These are phyloP conservation scores for Latrodectus geometricus DNA, from an alignment of 1,140 invertebrate genomes.

Conservation along the genomic window DNA sequence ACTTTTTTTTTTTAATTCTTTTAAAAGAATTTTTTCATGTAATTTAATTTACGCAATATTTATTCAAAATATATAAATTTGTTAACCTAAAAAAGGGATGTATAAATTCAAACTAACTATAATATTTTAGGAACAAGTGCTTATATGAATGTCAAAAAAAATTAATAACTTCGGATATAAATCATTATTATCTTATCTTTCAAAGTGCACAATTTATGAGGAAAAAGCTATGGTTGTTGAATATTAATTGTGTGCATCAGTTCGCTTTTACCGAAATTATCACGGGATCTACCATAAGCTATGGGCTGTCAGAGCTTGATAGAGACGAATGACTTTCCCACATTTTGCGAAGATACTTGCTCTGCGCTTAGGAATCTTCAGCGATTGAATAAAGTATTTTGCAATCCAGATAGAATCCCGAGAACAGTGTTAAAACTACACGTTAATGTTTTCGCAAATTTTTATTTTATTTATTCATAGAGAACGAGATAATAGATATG, in stretches of 20 bases:
- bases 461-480: no score
- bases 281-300: conserved; percentile 40
- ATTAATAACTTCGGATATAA: no score
- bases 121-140: no score
- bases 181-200: no score
- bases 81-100: no score
- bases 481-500: no score
- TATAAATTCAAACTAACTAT: no score
- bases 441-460: conserved; percentile 26
- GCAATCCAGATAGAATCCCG: not conserved
- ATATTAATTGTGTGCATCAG: conserved; percentile 54
- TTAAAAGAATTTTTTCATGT: no score
- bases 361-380: conserved; percentile 16
- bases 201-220: conserved; percentile 42
- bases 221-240: conserved; percentile 15
- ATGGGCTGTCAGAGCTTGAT: conserved; percentile 41
- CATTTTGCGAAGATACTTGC: conserved; percentile 4
- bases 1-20: no score
- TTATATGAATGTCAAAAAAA: no score
- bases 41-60: no score
- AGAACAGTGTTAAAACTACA: conserved; percentile 31
- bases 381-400: conserved; percentile 10
- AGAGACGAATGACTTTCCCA: conserved; percentile 33
- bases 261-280: conserved; percentile 55
- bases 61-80: no score